Base-by-base conservation (phyloP, 2,113 vertebrate genomes). In the Monopterus albus region DNA sequence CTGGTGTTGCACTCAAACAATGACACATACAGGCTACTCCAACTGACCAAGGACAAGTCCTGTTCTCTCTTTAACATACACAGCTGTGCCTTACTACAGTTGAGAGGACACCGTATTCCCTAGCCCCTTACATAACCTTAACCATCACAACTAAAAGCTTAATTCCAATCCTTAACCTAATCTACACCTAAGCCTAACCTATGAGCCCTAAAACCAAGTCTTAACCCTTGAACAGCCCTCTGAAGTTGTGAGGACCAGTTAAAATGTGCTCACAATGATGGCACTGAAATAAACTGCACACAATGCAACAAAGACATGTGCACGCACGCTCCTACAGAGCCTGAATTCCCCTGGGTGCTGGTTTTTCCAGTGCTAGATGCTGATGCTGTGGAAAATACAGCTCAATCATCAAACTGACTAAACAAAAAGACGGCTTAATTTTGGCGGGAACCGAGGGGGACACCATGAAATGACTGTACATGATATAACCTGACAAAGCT, bases 1-100 rank as follows among this genome's bases (percentile, higher is more conserved):
- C 84, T 88, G 84, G 84, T 89, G 80, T 75, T 85, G 86, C 69
- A 74, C 78, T 87, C 88, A 57, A 50, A 70, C 81, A 80, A 82
- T 83, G 82, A 88, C 80, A 87, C 84, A 90, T 81, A 75, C 47
- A 79, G 61, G 62, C 62, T 36, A 57, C 61, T 72, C 58, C 46
- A 73, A 66, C 77, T 49, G 75, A 82, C 73, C 81, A 57, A 55
- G 75, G 81, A 78, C 42, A n/a, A 72, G 63, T 56, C 12, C 43
- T 18, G 20, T 3, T 18, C 29, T 21, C n/a, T 50, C 47, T 57
- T 69, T 31, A n/a, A n/a, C n/a, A n/a, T n/a, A n/a, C n/a, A n/a
- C n/a, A n/a, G n/a, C n/a, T n/a, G n/a, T n/a, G n/a, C n/a, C n/a
- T n/a, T n/a, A n/a, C n/a, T n/a, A n/a, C n/a, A n/a, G n/a, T n/a